A percentile compares a stretch with the other conserved stretches of the same genome.
Conservation (phyloP, 2,797 vertebrate species). For the Iguana delicatissima region DNA sequence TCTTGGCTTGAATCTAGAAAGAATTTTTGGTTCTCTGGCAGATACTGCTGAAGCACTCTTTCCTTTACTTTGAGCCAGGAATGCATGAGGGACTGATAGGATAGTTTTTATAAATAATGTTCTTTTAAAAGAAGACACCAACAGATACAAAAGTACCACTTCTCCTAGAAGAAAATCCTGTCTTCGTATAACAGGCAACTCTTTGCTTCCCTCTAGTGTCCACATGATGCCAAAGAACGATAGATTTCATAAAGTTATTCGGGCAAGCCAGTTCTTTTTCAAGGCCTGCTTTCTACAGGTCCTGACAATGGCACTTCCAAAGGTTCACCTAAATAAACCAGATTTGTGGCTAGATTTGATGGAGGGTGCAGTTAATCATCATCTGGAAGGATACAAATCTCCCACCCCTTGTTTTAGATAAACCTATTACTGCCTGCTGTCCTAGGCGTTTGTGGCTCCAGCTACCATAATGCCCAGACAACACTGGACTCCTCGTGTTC, state of each 20-base stretch:
- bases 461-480: too few species aligned
- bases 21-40: background rate
- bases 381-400: too few species aligned
- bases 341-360: too few species aligned
- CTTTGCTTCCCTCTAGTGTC: conserved; percentile 51
- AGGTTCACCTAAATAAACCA: background rate
- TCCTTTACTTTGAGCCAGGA: background rate
- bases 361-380: too few species aligned
- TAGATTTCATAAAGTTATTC: background rate
- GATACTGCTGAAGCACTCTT: background rate
- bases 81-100: background rate
- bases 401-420: too few species aligned
- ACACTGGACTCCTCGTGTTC: too few species aligned
- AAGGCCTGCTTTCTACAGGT: background rate
- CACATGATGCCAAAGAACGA: background rate
- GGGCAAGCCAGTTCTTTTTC: background rate
- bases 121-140: background rate
- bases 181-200: rapidly evolving
- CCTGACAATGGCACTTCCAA: background rate
- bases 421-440: too few species aligned
- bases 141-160: background rate
- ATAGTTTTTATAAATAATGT: background rate
- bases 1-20: background rate
- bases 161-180: background rate
- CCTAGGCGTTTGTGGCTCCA: too few species aligned